These are phyloP conservation scores for Nomada ruficornis DNA, from an alignment of 2,888 invertebrate species.

Conservation along the genomic window DNA sequence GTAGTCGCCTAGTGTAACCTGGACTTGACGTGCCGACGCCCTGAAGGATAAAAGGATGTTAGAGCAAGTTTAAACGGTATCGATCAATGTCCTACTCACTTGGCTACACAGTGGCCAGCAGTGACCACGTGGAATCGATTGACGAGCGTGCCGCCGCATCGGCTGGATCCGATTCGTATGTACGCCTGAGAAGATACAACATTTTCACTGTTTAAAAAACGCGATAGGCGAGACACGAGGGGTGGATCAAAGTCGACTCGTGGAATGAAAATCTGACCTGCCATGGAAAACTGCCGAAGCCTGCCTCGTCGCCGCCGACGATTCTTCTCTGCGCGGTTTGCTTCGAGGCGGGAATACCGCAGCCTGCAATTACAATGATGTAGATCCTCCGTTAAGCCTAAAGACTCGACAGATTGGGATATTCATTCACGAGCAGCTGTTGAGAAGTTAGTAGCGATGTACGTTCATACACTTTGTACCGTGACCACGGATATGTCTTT, in stretches of 20 bases:
- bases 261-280: conserved; percentile 86
- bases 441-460: conserved; percentile 33
- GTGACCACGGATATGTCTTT: neutral
- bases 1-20: conserved; percentile 96
- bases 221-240: neutral
- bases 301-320: conserved; percentile 97
- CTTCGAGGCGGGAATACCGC: conserved; percentile 93
- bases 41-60: conserved; percentile 81
- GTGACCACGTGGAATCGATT: conserved; percentile 96
- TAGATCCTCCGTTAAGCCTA: neutral
- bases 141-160: conserved; percentile 96
- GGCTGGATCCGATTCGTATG: conserved; percentile 96
- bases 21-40: conserved; percentile 95
- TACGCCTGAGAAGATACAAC: conserved; percentile 86
- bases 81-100: conserved; percentile 81
- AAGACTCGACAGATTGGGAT: neutral
- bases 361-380: conserved; percentile 87
- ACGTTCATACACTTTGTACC: conserved; percentile 1
- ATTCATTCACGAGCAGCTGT: conserved; percentile 18
- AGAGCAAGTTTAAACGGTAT: neutral
- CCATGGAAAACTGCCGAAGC: conserved; percentile 98
- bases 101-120: conserved; percentile 96
- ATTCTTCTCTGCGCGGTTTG: conserved; percentile 95
- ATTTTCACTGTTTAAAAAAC: conserved; percentile 36
- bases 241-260: neutral